Conservation (phyloP, 2,797 vertebrate species). For the Choloepus didactylus region DNA sequence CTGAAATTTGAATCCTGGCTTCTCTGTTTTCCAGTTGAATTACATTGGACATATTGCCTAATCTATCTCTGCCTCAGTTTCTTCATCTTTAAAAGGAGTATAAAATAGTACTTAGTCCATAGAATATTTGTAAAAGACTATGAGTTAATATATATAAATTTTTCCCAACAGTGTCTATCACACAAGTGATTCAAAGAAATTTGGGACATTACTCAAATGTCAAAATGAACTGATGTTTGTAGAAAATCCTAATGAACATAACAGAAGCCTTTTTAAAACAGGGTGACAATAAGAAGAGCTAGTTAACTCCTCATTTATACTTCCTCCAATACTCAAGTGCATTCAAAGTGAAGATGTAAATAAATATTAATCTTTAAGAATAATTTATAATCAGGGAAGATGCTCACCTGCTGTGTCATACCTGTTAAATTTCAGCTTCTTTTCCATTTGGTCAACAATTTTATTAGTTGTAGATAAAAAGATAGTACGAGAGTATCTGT, state of each 20-base stretch:
- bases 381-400: background rate
- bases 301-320: background rate
- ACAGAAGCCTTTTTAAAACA: background rate
- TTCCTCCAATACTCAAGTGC: background rate
- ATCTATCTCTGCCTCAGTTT: background rate
- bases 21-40: background rate
- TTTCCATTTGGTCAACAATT: background rate
- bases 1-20: background rate
- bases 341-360: background rate
- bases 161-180: background rate
- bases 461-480: constrained; percentile 14
- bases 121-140: background rate
- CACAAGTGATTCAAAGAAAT: background rate
- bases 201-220: background rate
- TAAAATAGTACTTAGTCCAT: background rate
- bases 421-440: constrained; percentile 39
- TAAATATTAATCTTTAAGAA: background rate
- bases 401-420: background rate
- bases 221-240: background rate
- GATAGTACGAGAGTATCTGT: background rate
- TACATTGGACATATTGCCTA: background rate
- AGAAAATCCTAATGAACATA: background rate
- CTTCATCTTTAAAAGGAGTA: background rate
- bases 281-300: background rate
- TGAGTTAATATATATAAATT: background rate